phyloP scores from a whole-genome alignment of 2,113 vertebrate genomes.

The Martes martes region DNA sequence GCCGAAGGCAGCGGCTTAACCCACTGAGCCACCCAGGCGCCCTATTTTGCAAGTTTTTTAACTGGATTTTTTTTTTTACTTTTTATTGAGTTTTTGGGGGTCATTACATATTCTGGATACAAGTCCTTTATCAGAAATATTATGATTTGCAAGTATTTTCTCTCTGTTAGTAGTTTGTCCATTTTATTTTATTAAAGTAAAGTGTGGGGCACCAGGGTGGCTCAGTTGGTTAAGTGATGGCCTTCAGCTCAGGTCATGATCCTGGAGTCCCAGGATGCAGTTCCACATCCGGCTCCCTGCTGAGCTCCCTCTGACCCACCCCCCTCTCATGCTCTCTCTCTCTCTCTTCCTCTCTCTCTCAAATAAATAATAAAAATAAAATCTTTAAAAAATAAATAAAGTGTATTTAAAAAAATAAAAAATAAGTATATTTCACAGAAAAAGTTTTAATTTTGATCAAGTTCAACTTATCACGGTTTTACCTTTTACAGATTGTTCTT shows the following conservation, averaged over 20 bases:
- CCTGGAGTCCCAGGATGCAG: no score
- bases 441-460: neutral
- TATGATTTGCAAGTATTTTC: neutral
- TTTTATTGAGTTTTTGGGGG: neutral
- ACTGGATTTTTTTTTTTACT: neutral
- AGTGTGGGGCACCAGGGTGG: neutral
- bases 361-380: no score
- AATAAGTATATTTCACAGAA: neutral
- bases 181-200: neutral
- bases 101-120: neutral
- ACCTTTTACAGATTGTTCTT: neutral
- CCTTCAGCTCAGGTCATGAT: no score
- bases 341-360: no score
- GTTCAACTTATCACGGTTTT: neutral
- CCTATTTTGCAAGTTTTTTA: neutral
- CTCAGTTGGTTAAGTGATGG: no score
- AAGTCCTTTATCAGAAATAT: neutral
- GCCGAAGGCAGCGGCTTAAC: no score
- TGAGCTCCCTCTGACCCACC: no score
- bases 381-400: no score
- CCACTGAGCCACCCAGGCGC: no score
- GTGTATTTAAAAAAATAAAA: neutral
- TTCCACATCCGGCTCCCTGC: no score
- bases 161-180: neutral
- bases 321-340: no score